A percentile compares a stretch with the other conserved stretches of the same genome.
phyloP scores from a whole-genome alignment of 2,797 vertebrate genomes.

The Rousettus madagascariensis region DNA sequence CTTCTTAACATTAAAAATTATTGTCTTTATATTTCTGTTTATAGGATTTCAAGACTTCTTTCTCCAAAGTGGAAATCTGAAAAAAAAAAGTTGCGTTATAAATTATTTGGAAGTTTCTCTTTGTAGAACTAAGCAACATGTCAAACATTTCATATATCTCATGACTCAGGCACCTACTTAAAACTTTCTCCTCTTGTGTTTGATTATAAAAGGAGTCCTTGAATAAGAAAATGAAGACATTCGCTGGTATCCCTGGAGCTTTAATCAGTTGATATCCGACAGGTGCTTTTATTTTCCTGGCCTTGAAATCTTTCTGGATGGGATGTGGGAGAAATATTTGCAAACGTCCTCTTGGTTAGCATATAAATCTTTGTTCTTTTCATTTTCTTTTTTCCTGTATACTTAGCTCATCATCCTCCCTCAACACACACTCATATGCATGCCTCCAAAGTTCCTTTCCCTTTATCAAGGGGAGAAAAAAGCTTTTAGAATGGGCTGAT shows the following conservation, averaged over 20 bases:
- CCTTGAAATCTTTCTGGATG: slow-evolving; percentile 62
- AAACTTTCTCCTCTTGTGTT: slow-evolving; percentile 59
- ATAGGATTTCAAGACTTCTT: slow-evolving; percentile 60
- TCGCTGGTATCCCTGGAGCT: slow-evolving; percentile 54
- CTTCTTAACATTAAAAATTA: slow-evolving; percentile 33
- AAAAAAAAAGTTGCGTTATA: slow-evolving; percentile 41
- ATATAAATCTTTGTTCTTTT: slow-evolving; percentile 54
- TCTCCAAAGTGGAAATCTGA: slow-evolving; percentile 60
- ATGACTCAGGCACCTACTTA: slow-evolving; percentile 68
- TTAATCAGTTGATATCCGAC: slow-evolving; percentile 61
- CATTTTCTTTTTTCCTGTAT: neutral
- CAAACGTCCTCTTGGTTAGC: slow-evolving; percentile 33
- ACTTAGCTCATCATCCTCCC: neutral
- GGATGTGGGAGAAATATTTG: slow-evolving; percentile 52
- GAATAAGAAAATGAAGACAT: slow-evolving; percentile 64
- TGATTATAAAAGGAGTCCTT: slow-evolving; percentile 64
- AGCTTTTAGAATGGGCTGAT: neutral
- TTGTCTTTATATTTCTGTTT: slow-evolving; percentile 54
- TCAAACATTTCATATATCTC: slow-evolving; percentile 67
- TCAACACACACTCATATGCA: neutral
- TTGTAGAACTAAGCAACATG: slow-evolving; percentile 66
- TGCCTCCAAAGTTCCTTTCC: slow-evolving; percentile 5
- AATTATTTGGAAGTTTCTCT: slow-evolving; percentile 69
- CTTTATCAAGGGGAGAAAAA: neutral
- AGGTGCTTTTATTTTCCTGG: slow-evolving; percentile 68